Base-by-base conservation (phyloP, 2,888 invertebrate species). In the Sinohyriopsis cumingii region DNA sequence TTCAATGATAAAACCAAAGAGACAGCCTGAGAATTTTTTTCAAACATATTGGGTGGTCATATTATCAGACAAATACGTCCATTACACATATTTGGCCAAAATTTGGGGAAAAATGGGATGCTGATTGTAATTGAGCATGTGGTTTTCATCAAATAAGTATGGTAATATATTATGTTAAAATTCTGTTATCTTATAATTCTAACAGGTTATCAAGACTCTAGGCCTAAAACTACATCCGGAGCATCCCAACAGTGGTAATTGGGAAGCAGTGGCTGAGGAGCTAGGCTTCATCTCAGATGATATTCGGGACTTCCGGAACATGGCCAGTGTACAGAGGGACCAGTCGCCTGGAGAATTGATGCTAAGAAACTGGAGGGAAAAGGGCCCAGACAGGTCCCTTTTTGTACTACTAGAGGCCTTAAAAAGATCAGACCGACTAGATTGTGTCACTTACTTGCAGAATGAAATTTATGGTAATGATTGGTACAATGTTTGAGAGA, bases 221-320 rank as follows among this genome's bases (percentile, higher is more conserved):
- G 72, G 76, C 18, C 63, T 67, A 9, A 69, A 69, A 67, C 66
- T 77, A 7, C 74, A 74, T 56, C 65, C 63, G 4, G 67, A 64
- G 19, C 62, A 64, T 19, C 66, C 67, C 20, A 68, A 59, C 57
- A 70, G 66, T 64, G 76, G 73, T 19, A 72, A 73, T 69, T 77
- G 76, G 76, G 76, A 77, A 59, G 73, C 71, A 20, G 60, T 77
- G 25, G 76, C 73, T 5, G 76, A 77, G 62, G 72, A 77, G 19
- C 72, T 77, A 4, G 76, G 76, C 2, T 77, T 72, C 59, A 59
- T 59, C 12, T 68, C 66, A 28, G 72, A 73, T 25, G 72, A 72
- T 53, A 73, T 77, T 54, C 67, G 71, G 60, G 71, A 71, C 22
- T 76, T 76, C 57, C 33, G 59, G 2, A 69, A 71, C 24, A 59